Evolutionary conservation across 2,888 invertebrate genomes (phyloP).

Genomic region (Harmothoe impar): DNA sequence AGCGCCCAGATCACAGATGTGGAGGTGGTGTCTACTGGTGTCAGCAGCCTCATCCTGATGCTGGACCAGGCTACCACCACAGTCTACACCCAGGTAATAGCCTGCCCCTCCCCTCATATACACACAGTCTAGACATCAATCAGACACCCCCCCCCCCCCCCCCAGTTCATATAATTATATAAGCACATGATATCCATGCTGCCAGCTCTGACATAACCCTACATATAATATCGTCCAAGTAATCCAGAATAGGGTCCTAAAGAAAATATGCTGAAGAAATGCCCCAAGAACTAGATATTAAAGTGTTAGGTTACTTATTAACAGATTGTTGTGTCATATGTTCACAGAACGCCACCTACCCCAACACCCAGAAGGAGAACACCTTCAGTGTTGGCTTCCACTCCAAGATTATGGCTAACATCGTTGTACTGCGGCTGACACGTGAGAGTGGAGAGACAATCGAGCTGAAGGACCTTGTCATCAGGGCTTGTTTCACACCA

Average conservation of each 20-base stretch:
- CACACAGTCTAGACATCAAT: too few species aligned
- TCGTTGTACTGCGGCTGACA: not conserved
- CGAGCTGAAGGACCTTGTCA: not conserved
- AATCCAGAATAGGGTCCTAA: too few species aligned
- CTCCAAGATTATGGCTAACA: conserved; percentile 32
- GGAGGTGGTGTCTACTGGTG: not conserved
- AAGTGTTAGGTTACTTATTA: too few species aligned
- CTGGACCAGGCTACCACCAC: not conserved
- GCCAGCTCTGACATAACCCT: too few species aligned
- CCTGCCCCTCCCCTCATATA: too few species aligned
- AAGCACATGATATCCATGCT: too few species aligned
- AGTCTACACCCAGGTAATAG: not conserved
- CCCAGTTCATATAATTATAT: too few species aligned
- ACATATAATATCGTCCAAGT: too few species aligned
- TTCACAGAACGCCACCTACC: not conserved
- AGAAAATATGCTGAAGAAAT: too few species aligned
- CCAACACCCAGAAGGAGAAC: not conserved
- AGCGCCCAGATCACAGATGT: not conserved
- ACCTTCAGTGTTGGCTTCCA: conserved; percentile 34
- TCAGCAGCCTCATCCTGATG: not conserved
- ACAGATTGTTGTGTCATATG: too few species aligned
- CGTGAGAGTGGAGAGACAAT: not conserved
- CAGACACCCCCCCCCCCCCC: too few species aligned
- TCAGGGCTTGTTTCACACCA: conserved; percentile 55
- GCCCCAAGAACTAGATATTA: too few species aligned